phyloP scores from a whole-genome alignment of 2,888 invertebrate species.

The Spilosoma lubricipeda region DNA sequence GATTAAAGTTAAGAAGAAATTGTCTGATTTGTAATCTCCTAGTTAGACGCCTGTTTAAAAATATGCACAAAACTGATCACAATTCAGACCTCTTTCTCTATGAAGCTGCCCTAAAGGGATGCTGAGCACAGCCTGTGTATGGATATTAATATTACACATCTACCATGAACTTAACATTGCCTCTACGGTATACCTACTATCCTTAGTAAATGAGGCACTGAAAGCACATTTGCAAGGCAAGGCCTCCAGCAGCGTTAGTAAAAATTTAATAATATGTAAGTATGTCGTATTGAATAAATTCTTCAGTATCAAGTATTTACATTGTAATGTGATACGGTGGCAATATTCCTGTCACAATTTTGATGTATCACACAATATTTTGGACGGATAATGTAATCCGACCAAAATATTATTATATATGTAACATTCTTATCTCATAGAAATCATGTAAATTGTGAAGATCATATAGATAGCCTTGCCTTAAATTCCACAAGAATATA shows the following conservation, averaged over 20 bases:
- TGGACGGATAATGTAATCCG: not conserved
- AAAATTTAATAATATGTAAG: not conserved
- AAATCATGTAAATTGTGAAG: not conserved
- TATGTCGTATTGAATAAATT: not conserved
- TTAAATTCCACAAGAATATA: not conserved
- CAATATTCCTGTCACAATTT: not conserved
- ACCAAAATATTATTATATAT: not conserved
- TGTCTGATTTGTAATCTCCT: too few relatives aligned
- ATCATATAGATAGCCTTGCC: not conserved
- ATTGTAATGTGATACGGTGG: not conserved
- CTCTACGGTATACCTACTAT: not conserved
- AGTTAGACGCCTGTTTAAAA: not conserved
- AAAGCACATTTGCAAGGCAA: not conserved
- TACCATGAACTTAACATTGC: not conserved
- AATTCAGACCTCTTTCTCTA: not conserved
- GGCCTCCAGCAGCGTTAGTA: not conserved
- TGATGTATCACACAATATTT: constrained; percentile 1
- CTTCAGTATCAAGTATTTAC: not conserved
- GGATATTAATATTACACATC: not conserved
- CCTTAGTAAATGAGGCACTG: not conserved
- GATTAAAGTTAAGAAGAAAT: too few relatives aligned
- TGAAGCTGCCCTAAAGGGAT: too few relatives aligned
- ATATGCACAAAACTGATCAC: not conserved
- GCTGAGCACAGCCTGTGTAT: too few relatives aligned
- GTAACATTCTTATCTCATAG: not conserved